Percentiles rank a stretch among this genome's conserved stretches.
phyloP scores from a whole-genome alignment of 2,797 vertebrate genomes.

The Propithecus perrieri region DNA sequence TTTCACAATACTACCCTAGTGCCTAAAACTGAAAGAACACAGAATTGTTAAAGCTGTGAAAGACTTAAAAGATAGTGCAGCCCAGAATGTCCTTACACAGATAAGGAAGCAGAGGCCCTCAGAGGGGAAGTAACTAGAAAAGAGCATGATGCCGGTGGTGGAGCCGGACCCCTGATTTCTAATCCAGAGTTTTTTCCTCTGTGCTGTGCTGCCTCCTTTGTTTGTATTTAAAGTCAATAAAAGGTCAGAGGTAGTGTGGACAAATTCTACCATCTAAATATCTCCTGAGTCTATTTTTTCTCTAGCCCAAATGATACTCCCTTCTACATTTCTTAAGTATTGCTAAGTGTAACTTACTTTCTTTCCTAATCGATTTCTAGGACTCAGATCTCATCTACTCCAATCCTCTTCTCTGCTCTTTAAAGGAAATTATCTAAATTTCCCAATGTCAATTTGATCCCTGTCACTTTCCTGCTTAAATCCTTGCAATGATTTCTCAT shows the following conservation, averaged over 20 bases:
- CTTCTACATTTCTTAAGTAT: background rate
- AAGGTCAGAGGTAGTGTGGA: background rate
- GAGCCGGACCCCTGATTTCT: background rate
- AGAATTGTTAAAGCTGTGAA: background rate
- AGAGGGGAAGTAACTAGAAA: background rate
- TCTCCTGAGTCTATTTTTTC: background rate
- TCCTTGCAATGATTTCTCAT: background rate
- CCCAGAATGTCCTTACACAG: background rate
- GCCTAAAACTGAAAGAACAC: background rate
- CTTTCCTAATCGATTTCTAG: background rate
- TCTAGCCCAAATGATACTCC: background rate
- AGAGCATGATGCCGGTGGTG: background rate
- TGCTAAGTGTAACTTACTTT: background rate
- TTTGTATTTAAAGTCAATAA: background rate
- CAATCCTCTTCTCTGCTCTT: background rate
- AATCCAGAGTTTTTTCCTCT: background rate
- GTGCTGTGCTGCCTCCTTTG: background rate
- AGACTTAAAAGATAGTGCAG: background rate
- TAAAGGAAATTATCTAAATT: conserved; percentile 13
- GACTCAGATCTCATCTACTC: background rate
- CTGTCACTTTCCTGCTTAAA: background rate
- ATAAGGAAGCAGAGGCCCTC: background rate
- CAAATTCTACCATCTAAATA: background rate
- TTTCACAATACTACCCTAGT: conserved; percentile 36
- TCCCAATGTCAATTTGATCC: background rate